Evolutionary conservation across 2,888 invertebrate genomes (phyloP), one percentile per base, ranked within the genome.

Genomic region (Lagria hirta): DNA sequence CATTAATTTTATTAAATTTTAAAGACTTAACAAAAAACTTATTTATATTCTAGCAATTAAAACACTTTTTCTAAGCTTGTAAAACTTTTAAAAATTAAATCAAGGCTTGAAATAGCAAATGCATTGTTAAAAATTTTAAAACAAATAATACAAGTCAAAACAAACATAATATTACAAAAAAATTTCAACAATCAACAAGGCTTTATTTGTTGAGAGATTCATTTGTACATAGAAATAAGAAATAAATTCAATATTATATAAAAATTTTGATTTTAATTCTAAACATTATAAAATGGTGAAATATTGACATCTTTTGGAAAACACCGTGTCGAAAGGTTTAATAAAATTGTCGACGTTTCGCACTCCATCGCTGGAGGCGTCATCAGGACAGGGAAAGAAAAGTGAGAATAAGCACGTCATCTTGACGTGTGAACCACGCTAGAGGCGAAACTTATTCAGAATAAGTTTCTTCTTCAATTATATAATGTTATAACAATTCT

Each of bases 401-500:
- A n/a, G n/a, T n/a, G n/a, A n/a, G n/a, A n/a, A n/a, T n/a, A n/a
- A n/a, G n/a, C n/a, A n/a, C n/a, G n/a, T n/a, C n/a, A n/a, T n/a
- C n/a, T n/a, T n/a, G n/a, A n/a, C n/a, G n/a, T n/a, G n/a, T n/a
- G n/a, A n/a, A n/a, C n/a, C n/a, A n/a, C n/a, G n/a, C n/a, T n/a
- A n/a, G n/a, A n/a, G n/a, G n/a, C n/a, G n/a, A n/a, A n/a, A n/a
- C n/a, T n/a, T n/a, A n/a, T n/a, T n/a, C 10, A 6, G 8, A 24
- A 7, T 4, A 4, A 24, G n/a, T n/a, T n/a, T n/a, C n/a, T n/a
- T n/a, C n/a, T n/a, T n/a, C n/a, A n/a, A n/a, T n/a, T n/a, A n/a
- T n/a, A n/a, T n/a, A n/a, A n/a, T n/a, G n/a, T n/a, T 24, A 24
- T 24, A 24, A 24, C 10, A 24, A 24, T 24, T n/a, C 24, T 8